Base-by-base conservation (phyloP, 2,888 invertebrate species). In the Alviniconcha strummeri region DNA sequence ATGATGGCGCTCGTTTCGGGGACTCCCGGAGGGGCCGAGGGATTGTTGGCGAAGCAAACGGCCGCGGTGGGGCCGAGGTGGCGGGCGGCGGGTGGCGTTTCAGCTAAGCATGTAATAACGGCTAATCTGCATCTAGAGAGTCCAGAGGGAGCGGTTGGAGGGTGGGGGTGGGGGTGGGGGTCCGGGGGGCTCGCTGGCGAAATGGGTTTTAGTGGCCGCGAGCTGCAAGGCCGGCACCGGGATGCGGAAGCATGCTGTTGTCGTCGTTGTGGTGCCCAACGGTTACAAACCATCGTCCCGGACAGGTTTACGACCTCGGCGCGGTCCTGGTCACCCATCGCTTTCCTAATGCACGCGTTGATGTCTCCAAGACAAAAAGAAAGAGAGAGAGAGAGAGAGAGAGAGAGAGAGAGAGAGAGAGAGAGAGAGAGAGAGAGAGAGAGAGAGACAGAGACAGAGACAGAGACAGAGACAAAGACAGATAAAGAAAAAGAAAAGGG, bases 101-200 rank as follows among this genome's bases (percentile, higher is more conserved):
- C 54, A 79, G 79, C 54, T 79, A 79, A 79, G 52, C 79, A 69
- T n/a, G 80, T 80, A 69, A 80, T 80, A 80, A 80, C 80, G 54
- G 54, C 55, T 80, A 54, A 80, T 80, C 55, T 71, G 55, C 67
- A 69, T 69, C 60, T 15, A 78, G 15, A 64, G 52, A 36, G 78
- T 17, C 60, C 52, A 36, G 56, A 2, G 76, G 76, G 76, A 76
- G 19, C 5, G 36, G 52, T 4, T n/a, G 71, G 52, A n/a, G 72
- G 72, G 72, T 6, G 9, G 74, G 52, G 11, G 17, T 52, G 72
- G 52, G 13, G 54, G 74, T 0, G 52, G 74, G 74, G 17, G 74
- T 7, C 52, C 11, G 11, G 74, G 64, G 64, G 9, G 64, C 9
- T 64, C 11, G 64, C 64, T 3, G 69, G 69, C 17, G 6, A 69